Percentiles rank a stretch among this genome's conserved stretches.
Conservation (phyloP, 2,797 vertebrate species). For the Myiotriccus ornatus region DNA sequence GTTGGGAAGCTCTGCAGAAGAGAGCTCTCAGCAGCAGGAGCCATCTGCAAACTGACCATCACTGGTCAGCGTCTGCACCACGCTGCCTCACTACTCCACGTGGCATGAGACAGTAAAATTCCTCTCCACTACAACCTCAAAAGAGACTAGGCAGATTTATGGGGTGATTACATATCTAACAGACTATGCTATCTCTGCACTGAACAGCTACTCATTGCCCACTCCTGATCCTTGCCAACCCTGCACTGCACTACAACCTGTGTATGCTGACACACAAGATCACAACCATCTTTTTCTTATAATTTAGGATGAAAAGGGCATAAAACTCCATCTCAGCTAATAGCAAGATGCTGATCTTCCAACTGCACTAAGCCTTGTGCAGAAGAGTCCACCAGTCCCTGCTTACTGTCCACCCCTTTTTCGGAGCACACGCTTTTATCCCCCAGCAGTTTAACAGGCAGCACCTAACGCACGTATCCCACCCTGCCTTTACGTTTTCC, state of each 20-base stretch:
- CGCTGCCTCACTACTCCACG: not conserved
- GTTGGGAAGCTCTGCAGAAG: not conserved
- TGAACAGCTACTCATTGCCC: not conserved
- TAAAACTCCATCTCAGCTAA: not conserved
- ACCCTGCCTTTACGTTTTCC: not conserved
- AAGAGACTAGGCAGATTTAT: not conserved
- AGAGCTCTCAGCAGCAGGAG: not conserved
- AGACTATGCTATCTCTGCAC: not conserved
- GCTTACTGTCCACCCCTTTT: not conserved
- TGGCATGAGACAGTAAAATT: not conserved
- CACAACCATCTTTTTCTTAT: not conserved
- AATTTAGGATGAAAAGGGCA: not conserved
- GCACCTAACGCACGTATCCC: not conserved
- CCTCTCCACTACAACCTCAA: not conserved
- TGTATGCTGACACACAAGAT: accelerated
- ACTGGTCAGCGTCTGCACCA: not conserved
- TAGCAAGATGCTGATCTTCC: not conserved
- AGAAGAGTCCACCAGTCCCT: not conserved
- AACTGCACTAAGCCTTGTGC: not conserved
- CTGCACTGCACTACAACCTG: not conserved
- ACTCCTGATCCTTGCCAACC: not conserved
- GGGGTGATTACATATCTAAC: not conserved
- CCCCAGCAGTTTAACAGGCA: not conserved
- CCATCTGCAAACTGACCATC: not conserved
- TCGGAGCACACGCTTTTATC: accelerated